Percentiles rank a stretch among this genome's conserved stretches.
phyloP scores from a whole-genome alignment of 2,113 vertebrate species.

The Erpornis zantholeuca region DNA sequence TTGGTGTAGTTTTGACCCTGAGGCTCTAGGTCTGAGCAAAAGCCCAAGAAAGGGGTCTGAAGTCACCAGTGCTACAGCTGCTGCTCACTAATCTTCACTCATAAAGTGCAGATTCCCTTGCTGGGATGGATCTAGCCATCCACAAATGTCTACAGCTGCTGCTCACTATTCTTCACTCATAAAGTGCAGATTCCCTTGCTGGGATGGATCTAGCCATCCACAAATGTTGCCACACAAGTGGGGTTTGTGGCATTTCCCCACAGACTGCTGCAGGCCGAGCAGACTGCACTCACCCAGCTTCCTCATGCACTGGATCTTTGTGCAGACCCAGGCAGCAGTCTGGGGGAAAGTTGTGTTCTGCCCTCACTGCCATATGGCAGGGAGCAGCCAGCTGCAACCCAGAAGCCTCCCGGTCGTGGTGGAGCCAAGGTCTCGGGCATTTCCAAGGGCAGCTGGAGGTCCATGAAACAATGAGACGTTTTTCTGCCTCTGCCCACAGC shows the following conservation, averaged over 20 bases:
- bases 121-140: not conserved
- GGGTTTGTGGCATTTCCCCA: not conserved
- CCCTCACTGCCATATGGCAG: fast-evolving
- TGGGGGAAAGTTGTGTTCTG: not conserved
- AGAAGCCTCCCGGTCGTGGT: not conserved
- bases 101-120: not conserved
- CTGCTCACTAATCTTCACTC: not conserved
- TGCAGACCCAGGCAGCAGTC: not conserved
- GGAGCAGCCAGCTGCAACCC: not conserved
- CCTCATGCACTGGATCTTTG: not conserved
- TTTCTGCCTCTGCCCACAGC: not conserved
- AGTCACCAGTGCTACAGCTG: not conserved
- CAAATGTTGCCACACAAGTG: not conserved
- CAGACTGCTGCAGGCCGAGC: not conserved
- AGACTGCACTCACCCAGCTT: not conserved
- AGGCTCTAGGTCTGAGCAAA: not conserved
- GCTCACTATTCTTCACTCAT: not conserved
- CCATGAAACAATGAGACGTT: not conserved
- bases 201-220: not conserved
- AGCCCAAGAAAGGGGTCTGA: not conserved
- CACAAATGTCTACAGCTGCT: not conserved
- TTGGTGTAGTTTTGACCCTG: not conserved
- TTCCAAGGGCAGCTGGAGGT: not conserved
- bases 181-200: not conserved
- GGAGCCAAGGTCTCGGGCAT: not conserved